Percentiles rank a stretch among this genome's conserved stretches.
Conservation (phyloP, 2,888 invertebrate genomes). For the Plagodis pulveraria region DNA sequence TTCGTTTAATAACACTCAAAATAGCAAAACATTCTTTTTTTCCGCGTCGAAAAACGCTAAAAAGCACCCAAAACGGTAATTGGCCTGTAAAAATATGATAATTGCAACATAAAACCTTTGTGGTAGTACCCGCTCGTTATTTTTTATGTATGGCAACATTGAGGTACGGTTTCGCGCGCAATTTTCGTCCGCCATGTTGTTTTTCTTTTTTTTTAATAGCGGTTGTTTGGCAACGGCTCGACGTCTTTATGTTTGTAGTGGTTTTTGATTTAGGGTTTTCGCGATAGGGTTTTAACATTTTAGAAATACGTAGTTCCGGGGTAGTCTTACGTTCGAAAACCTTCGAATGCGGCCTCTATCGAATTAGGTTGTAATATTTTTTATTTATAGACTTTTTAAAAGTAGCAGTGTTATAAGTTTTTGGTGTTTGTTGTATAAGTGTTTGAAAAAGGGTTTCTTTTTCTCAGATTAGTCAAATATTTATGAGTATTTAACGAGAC, state of each 20-base stretch:
- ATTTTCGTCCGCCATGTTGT: conserved; percentile 58
- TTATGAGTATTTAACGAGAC: no score
- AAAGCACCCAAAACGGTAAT: conserved; percentile 66
- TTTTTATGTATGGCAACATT: conserved; percentile 62
- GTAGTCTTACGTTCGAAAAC: no score
- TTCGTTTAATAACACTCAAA: conserved; percentile 46
- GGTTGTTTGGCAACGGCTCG: conserved; percentile 34
- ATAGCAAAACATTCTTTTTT: conserved; percentile 40
- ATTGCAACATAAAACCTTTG: conserved; percentile 72
- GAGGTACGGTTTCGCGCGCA: conserved; percentile 57
- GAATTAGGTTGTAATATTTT: no score
- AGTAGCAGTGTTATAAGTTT: no score
- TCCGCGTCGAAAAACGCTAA: conserved; percentile 50
- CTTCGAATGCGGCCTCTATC: no score
- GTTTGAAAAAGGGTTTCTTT: no score
- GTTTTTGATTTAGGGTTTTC: conserved; percentile 28
- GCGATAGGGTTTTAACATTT: conserved; percentile 21
- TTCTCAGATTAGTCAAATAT: no score
- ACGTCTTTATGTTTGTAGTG: conserved; percentile 35
- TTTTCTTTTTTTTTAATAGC: conserved; percentile 41
- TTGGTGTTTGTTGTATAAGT: no score
- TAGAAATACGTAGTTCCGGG: neutral
- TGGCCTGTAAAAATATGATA: conserved; percentile 74
- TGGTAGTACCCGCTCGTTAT: conserved; percentile 67
- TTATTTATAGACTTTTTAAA: no score